Percentiles rank a stretch among this genome's conserved stretches.
phyloP scores from a whole-genome alignment of 2,113 vertebrate species.

The Myiagra hebetior region DNA sequence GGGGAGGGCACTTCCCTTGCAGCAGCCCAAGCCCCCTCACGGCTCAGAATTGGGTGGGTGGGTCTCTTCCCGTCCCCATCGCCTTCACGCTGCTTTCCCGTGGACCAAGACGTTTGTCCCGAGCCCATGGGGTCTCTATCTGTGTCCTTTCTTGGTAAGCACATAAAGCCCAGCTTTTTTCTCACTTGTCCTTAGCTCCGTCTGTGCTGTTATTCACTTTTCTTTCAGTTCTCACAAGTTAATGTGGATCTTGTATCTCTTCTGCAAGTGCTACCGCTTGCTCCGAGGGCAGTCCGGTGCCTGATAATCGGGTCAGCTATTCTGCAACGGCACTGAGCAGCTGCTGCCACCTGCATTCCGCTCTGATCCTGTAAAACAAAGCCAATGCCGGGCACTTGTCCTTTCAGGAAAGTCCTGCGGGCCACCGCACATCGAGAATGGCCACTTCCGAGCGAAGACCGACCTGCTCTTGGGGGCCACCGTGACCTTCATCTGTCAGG shows the following conservation, averaged over 20 bases:
- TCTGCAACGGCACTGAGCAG: not conserved
- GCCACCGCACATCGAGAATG: rapidly evolving
- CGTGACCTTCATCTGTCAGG: not conserved
- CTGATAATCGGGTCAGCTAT: rapidly evolving
- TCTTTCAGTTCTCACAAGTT: not conserved
- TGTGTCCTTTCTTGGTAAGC: not conserved
- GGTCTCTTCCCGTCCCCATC: not conserved
- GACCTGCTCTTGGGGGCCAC: not conserved
- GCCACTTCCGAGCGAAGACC: rapidly evolving
- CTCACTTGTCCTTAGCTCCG: not conserved
- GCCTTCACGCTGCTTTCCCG: rapidly evolving
- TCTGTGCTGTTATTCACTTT: not conserved
- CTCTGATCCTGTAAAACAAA: not conserved
- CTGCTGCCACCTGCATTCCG: rapidly evolving
- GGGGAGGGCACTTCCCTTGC: not conserved
- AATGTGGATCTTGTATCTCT: not conserved
- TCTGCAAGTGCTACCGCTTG: not conserved
- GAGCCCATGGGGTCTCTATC: not conserved
- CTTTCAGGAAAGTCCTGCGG: not conserved
- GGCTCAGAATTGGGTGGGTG: no score
- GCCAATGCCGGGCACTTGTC: not conserved
- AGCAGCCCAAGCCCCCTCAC: rapidly evolving
- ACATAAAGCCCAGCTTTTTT: rapidly evolving
- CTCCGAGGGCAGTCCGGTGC: not conserved
- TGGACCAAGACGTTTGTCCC: not conserved